Evolutionary conservation across 2,888 invertebrate genomes (phyloP).

Genomic region (Scaptomyza reducta): DNA sequence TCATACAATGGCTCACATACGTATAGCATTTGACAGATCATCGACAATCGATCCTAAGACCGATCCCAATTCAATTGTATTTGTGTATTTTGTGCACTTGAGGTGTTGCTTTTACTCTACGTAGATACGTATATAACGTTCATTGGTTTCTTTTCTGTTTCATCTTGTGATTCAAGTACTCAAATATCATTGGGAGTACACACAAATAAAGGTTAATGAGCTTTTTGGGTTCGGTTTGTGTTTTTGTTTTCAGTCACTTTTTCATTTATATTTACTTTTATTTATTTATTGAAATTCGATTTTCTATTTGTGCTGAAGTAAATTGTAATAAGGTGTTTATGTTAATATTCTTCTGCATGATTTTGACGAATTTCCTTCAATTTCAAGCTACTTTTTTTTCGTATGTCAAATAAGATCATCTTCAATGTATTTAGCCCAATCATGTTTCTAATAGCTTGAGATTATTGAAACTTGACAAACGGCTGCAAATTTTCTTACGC

Average conservation of each 20-base stretch:
- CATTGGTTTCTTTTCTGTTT: constrained; percentile 48
- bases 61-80: constrained; percentile 19
- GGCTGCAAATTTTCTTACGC: too few species aligned
- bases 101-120: constrained; percentile 23
- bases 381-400: not conserved
- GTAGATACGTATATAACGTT: constrained; percentile 18
- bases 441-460: too few species aligned
- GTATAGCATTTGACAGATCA: constrained; percentile 59
- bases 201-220: constrained; percentile 75
- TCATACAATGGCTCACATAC: constrained; percentile 58
- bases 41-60: constrained; percentile 36
- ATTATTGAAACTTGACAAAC: not conserved
- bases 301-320: not conserved
- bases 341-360: too few species aligned
- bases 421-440: too few species aligned
- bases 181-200: constrained; percentile 46
- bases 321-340: constrained; percentile 35
- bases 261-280: constrained; percentile 6
- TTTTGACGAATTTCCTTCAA: too few species aligned
- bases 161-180: constrained; percentile 51
- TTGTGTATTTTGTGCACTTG: constrained; percentile 23
- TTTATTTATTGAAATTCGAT: not conserved
- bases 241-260: constrained; percentile 19
- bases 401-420: not conserved
- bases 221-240: constrained; percentile 54